Evolutionary conservation across 2,888 invertebrate genomes (phyloP).

Genomic region (Oxytorus armatus): DNA sequence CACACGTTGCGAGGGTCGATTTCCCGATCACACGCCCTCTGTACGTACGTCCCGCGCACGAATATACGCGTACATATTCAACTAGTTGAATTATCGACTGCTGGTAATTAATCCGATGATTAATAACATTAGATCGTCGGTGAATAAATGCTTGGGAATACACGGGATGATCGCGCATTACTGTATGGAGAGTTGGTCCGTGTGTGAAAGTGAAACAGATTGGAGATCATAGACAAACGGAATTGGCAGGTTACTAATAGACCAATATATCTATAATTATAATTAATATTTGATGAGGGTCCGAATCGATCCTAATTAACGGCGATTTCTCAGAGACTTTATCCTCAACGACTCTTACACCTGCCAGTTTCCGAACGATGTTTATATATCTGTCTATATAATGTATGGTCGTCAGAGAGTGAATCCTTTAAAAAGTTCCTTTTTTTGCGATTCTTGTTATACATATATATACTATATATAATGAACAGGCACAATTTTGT

Average conservation of each 20-base stretch:
- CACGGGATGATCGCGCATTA: not conserved
- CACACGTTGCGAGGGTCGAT: constrained; percentile 24
- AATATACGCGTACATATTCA: not conserved
- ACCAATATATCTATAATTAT: constrained; percentile 18
- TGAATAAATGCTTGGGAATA: constrained; percentile 33
- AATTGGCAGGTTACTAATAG: not conserved
- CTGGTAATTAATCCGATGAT: constrained; percentile 44
- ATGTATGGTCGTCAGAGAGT: not conserved
- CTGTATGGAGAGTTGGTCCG: not conserved
- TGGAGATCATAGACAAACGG: constrained; percentile 4
- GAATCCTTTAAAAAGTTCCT: constrained; percentile 38
- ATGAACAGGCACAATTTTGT: constrained; percentile 6
- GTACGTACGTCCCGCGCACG: not conserved
- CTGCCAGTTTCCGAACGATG: constrained; percentile 37
- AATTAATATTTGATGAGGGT: constrained; percentile 3
- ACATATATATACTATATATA: not conserved
- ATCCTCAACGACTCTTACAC: constrained; percentile 27
- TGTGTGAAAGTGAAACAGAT: not conserved
- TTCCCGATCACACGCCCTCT: constrained; percentile 41
- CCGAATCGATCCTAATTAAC: constrained; percentile 15
- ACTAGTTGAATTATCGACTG: constrained; percentile 51
- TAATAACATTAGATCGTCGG: constrained; percentile 26
- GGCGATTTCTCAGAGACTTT: constrained; percentile 16
- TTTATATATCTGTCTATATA: not conserved
- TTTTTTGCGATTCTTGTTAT: constrained; percentile 13